Base-by-base conservation (phyloP, 2,113 vertebrate species). In the Glaucomys volans region DNA sequence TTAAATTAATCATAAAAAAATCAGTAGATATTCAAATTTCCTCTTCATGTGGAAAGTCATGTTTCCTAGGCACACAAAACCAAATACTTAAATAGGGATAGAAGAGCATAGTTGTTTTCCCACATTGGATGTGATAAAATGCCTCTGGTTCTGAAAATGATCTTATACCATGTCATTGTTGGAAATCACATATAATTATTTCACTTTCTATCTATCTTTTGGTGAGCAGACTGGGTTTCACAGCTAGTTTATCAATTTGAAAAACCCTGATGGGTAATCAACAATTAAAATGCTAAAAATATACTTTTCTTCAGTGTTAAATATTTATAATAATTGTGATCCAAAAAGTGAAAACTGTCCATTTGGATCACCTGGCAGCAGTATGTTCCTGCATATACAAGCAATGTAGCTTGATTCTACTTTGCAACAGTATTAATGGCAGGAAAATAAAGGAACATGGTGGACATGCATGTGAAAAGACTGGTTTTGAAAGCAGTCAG, bases 251-350 rank as follows among this genome's bases (percentile, higher is more conserved):
- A 64, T 17, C 1, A 57, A 40, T 24, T 64, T 79, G 77, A 76
- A 72, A 79, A 2, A 54, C 35, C 7, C 62, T 64, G 69, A 83
- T 87, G 26, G 7, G 44, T 50, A 35, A 40, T 40, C 87, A 76
- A 77, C 54, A 71, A 64, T 71, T 82, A 72, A 74, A 66, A 67
- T 79, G n/a, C 37, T 94, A 37, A 81, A 83, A 67, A 40, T 4
- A 0, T 11, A 64, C 62, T 67, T 69, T 44, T 52, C 47, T 80
- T 0, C 2, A 20, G 72, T 87, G 2, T 59, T 67, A 59, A 84
- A 62, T 91, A 59, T 84, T 74, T 85, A 75, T 28, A n/a, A 13
- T 62, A 95, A 92, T 47, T 54, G 30, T 96, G 16, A 72, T 67
- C 77, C n/a, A 8, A 64, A 64, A 91, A 64, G 11, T 62, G 42